Conservation (phyloP, 2,888 invertebrate genomes). For the Synanthedon vespiformis region DNA sequence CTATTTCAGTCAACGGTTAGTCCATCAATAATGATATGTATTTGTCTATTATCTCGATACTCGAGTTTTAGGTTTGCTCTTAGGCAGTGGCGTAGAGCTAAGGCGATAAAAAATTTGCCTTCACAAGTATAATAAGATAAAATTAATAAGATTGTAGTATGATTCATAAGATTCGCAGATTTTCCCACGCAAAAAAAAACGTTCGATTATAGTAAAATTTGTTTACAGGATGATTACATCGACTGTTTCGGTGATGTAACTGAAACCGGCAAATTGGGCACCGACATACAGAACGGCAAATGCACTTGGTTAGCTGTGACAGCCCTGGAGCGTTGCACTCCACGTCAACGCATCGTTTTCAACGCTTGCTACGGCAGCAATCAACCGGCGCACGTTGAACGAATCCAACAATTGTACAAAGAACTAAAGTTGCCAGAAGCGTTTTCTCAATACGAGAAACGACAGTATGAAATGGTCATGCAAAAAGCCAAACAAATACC, state of each 20-base stretch:
- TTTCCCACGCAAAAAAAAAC: too few species aligned
- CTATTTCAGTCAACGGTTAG: conserved; percentile 91
- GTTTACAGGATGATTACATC: conserved; percentile 79
- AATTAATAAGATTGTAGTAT: too few species aligned
- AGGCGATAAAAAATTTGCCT: too few species aligned
- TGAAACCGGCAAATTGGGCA: conserved; percentile 27
- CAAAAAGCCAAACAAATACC: conserved; percentile 73
- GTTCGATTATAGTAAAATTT: neutral
- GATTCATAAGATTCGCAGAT: too few species aligned
- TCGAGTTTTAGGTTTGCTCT: too few species aligned
- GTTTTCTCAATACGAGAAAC: conserved; percentile 79
- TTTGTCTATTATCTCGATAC: too few species aligned
- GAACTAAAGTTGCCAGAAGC: conserved; percentile 76
- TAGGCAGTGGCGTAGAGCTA: too few species aligned
- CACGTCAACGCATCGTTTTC: conserved; percentile 75
- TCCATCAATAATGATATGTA: conserved; percentile 5
- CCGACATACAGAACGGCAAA: conserved; percentile 78
- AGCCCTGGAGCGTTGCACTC: conserved; percentile 77
- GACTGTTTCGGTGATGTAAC: conserved; percentile 85
- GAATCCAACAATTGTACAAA: conserved; percentile 41
- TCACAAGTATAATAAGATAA: too few species aligned
- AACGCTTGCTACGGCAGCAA: conserved; percentile 78
- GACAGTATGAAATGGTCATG: conserved; percentile 77
- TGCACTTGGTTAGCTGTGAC: conserved; percentile 91
- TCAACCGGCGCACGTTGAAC: conserved; percentile 72